Percentiles rank a stretch among this genome's conserved stretches.
Conservation (phyloP, 2,113 vertebrate species). For the Petaurus breviceps region DNA sequence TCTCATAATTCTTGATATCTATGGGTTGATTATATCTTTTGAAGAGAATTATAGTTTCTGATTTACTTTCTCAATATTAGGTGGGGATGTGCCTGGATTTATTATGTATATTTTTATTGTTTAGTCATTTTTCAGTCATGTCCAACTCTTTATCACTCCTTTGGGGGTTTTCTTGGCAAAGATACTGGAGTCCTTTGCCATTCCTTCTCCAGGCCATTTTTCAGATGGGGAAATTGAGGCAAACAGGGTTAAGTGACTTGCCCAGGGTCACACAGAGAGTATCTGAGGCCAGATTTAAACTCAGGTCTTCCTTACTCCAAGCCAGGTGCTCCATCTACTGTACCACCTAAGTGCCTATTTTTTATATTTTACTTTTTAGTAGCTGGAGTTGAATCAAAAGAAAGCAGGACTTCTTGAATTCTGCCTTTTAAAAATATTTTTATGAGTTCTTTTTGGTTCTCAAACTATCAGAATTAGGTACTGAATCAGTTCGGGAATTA, state of each 20-base stretch:
- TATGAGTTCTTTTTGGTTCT: neutral
- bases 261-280: neutral
- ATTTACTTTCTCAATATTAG: conserved; percentile 8
- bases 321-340: neutral
- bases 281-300: neutral
- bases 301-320: neutral
- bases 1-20: neutral
- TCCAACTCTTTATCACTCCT: neutral
- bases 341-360: neutral
- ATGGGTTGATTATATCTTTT: conserved; percentile 2
- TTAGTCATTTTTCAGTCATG: neutral
- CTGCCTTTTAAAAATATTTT: neutral
- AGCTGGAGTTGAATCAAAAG: neutral
- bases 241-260: neutral
- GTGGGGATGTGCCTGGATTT: neutral
- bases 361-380: neutral
- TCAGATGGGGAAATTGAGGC: neutral
- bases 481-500: neutral
- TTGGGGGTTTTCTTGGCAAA: neutral
- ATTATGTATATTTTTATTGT: neutral
- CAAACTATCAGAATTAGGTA: neutral
- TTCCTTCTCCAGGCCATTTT: neutral
- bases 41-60: conserved; percentile 8
- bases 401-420: neutral
- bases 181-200: neutral